Base-by-base conservation (phyloP, 2,113 vertebrate species). In the Amblyopsis rosae region DNA sequence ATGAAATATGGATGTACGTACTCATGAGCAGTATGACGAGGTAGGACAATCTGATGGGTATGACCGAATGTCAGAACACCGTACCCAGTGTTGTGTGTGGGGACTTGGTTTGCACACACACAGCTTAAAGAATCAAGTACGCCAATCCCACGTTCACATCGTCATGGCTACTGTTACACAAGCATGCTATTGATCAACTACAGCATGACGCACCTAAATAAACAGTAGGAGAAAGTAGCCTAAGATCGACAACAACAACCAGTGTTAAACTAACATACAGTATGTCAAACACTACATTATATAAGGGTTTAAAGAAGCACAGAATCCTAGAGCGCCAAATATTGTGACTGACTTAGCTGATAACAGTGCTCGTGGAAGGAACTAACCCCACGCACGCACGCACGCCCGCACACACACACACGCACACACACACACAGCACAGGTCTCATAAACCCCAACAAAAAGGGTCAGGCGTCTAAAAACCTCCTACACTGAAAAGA, bases 161-260 rank as follows among this genome's bases (percentile, higher is more conserved):
- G 32, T 32, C 56, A 58, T 32, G 56, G 56, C 56, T 58, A 56
- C 54, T 56, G n/a, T 9, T 16, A n/a, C 53, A 55, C 53, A 55
- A 55, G n/a, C n/a, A 55, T 16, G 13, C 16, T n/a, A 51, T 15
- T 11, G 49, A 51, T 41, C 49, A 51, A 51, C 49, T 26, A 26
- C 26, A 26, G 26, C 10, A 51, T 15, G 11, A 4, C 49, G 0
- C n/a, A 54, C 51, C 13, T n/a, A 54, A 13, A 54, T 4, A 54
- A 1, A 4, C 51, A 7, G 35, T 41, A 41, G 35, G 35, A 41
- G 35, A 41, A 5, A 41, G 4, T 41, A 45, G 13, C 41, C 32
- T 61, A 45, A 9, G 26, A 41, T 13, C 12, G 8, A 35, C 10
- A 4, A n/a, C 41, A 35, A 61, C 41, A 45, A 8, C 7, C 55